Percentiles rank a stretch among this genome's conserved stretches.
These are phyloP conservation scores for Furnarius figulus DNA, from an alignment of 2,113 vertebrate species.

Conservation along the genomic window DNA sequence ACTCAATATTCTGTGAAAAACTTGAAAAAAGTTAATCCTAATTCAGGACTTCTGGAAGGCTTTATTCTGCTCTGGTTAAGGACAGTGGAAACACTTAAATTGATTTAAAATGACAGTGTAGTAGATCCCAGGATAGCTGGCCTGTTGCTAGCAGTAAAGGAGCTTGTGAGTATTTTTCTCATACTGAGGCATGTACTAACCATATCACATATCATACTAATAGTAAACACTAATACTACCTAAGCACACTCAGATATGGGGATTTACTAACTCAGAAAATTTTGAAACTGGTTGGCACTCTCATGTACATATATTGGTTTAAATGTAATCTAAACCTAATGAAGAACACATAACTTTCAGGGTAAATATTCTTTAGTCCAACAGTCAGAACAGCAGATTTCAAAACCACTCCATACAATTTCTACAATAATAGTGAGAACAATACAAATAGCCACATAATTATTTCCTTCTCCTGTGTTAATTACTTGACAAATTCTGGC, in stretches of 20 bases:
- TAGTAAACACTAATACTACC: background rate
- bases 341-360: background rate
- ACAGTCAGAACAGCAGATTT: background rate
- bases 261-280: background rate
- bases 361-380: background rate
- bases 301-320: background rate
- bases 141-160: background rate
- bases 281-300: background rate
- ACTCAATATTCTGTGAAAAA: background rate
- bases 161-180: background rate
- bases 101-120: background rate
- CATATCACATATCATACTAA: background rate
- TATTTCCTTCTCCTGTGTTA: background rate
- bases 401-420: background rate
- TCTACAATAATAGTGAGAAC: background rate
- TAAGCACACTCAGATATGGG: background rate
- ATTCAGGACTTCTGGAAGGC: background rate
- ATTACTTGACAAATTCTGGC: background rate
- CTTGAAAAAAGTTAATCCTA: background rate
- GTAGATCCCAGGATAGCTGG: background rate
- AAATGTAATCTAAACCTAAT: background rate
- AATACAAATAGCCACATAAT: background rate
- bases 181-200: background rate
- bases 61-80: background rate
- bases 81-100: background rate